A percentile compares a stretch with the other conserved stretches of the same genome.
Evolutionary conservation across 2,113 vertebrate species (phyloP).

Genomic region (Cranoglanis bouderius): DNA sequence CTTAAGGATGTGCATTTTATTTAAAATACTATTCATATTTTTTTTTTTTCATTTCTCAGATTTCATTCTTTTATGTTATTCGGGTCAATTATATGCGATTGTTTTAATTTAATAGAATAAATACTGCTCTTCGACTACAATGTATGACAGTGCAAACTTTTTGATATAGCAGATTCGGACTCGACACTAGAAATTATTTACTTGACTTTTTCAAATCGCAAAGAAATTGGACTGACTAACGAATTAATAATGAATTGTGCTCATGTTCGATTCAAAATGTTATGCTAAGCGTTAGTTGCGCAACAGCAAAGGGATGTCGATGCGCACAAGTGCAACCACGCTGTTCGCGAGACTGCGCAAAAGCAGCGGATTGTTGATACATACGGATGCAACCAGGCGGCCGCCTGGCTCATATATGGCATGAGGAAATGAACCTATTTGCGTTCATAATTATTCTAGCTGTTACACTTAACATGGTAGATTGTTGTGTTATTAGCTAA

Average conservation of each 20-base stretch:
- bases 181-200: too few relatives aligned
- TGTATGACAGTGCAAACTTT: too few relatives aligned
- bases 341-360: background rate
- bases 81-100: too few relatives aligned
- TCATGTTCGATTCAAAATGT: background rate
- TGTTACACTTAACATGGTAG: too few relatives aligned
- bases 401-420: background rate
- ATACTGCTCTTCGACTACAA: too few relatives aligned
- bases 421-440: slow-evolving; percentile 35
- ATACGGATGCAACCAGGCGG: background rate
- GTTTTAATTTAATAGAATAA: too few relatives aligned
- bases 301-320: background rate
- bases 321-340: background rate
- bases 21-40: background rate
- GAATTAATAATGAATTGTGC: background rate
- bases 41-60: background rate
- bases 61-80: background rate
- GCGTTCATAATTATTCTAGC: background rate
- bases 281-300: background rate
- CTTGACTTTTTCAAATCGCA: too few relatives aligned
- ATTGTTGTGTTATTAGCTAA: background rate
- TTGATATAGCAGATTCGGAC: too few relatives aligned
- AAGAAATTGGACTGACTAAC: too few relatives aligned
- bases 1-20: background rate
- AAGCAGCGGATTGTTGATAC: background rate